Evolutionary conservation across 2,113 vertebrate genomes (phyloP), one percentile per base, ranked within the genome.

Genomic region (Ctenomys sociabilis): DNA sequence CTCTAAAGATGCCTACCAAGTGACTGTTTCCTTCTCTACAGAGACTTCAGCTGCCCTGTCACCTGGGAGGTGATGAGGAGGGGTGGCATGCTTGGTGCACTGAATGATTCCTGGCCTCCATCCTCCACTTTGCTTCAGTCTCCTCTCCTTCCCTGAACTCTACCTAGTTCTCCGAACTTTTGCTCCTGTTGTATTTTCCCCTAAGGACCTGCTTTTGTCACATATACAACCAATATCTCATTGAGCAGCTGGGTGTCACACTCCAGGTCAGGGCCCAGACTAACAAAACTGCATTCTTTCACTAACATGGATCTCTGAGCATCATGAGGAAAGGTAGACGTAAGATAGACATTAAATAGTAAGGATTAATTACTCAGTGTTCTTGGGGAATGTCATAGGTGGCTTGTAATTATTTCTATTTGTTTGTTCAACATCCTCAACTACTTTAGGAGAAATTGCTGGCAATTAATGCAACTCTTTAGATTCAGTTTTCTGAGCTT

Each of bases 351-450:
- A 21, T 40, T 64, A 95, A 93, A 63, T n/a, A 88, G 82, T 22
- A n/a, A 37, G 16, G 37, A 59, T 24, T 7, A 61, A 83, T 73
- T 73, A n/a, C n/a, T 88, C 30, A 6, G 9, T 32, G 17, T 88
- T 93, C 73, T 68, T 93, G 43, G 22, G 22, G 49, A 6, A 10
- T 4, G 7, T 72, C 37, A 59, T 2, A 78, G 10, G 10, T 54
- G 32, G 70, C 26, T 95, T 28, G 77, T 11, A 72, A 10, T 85
- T 78, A 35, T 93, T 94, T 91, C 63, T 63, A 93, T 77, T 75
- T 43, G 28, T 95, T 80, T 84, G 11, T 40, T 85, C 52, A 95
- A n/a, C 21, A 87, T 59, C 52, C 11, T 92, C 70, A 73, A 83
- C 16, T 92, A 49, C 28, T 72, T 49, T 63, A 89, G 63, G 49